phyloP scores from a whole-genome alignment of 1,140 invertebrate species.

The Diabrotica virgifera region DNA sequence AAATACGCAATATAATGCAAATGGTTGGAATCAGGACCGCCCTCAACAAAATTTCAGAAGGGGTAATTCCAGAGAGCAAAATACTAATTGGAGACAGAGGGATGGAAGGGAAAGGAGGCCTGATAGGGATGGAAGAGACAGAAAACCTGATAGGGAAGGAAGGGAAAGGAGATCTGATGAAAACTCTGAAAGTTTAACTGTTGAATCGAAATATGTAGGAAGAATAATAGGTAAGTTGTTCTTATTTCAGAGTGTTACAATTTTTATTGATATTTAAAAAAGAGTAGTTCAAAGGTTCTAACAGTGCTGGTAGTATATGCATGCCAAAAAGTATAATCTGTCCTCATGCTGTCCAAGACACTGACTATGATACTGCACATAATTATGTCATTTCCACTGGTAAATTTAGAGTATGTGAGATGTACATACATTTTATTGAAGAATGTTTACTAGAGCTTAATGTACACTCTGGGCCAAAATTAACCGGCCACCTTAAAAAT shows the following conservation, averaged over 20 bases:
- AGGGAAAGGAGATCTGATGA: slow-evolving; percentile 3
- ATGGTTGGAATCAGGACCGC: background rate
- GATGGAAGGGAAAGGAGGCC: background rate
- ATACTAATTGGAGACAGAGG: background rate
- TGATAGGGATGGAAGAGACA: background rate
- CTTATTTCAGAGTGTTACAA: background rate
- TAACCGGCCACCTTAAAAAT: too few relatives aligned
- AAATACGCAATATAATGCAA: background rate
- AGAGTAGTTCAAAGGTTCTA: background rate
- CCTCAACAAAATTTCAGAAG: background rate
- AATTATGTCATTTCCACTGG: too few relatives aligned
- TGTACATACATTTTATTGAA: too few relatives aligned
- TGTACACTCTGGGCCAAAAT: too few relatives aligned
- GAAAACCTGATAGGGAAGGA: background rate
- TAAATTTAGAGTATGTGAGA: too few relatives aligned
- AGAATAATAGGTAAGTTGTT: slow-evolving; percentile 24
- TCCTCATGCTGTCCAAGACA: too few relatives aligned
- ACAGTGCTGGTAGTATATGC: too few relatives aligned
- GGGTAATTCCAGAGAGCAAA: background rate
- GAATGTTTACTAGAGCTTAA: too few relatives aligned
- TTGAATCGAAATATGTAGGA: slow-evolving; percentile 21
- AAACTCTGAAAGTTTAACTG: slow-evolving; percentile 19
- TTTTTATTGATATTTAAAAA: background rate
- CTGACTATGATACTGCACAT: too few relatives aligned
- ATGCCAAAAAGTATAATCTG: background rate